Evolutionary conservation across 2,113 vertebrate species (phyloP).

Genomic region (Erpornis zantholeuca): DNA sequence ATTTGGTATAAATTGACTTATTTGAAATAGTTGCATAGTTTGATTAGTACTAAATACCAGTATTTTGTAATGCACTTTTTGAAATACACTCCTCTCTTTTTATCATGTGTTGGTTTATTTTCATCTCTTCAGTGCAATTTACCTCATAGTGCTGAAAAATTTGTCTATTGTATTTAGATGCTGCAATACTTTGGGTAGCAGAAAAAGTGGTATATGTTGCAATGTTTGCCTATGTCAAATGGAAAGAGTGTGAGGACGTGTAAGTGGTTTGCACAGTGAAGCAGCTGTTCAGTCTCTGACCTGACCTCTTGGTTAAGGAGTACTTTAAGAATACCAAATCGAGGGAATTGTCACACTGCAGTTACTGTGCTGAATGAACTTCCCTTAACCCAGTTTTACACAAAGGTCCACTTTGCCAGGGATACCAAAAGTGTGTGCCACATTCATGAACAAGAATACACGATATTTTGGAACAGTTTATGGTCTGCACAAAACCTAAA

Average conservation of each 20-base stretch:
- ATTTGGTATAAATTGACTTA: not conserved
- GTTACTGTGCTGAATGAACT: not conserved
- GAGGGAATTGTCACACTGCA: not conserved
- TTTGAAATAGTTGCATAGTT: not conserved
- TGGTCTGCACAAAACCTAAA: not conserved
- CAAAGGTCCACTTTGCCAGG: not conserved
- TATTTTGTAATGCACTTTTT: not conserved
- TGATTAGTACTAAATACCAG: not conserved
- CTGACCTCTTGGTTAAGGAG: not conserved
- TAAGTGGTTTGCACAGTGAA: not conserved
- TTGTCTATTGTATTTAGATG: not conserved
- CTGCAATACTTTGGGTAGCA: not conserved
- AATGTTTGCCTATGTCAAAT: not conserved
- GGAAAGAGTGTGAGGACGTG: not conserved
- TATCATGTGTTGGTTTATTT: not conserved
- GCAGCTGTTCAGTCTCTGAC: not conserved
- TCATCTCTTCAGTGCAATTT: not conserved
- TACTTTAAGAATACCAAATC: not conserved
- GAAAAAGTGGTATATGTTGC: not conserved
- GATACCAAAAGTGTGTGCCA: not conserved
- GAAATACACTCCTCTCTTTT: not conserved
- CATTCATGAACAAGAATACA: not conserved
- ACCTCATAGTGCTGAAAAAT: not conserved
- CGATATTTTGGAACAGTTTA: not conserved
- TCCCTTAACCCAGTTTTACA: not conserved